Base-by-base conservation (phyloP, 2,888 invertebrate genomes). In the Sipha maydis region DNA sequence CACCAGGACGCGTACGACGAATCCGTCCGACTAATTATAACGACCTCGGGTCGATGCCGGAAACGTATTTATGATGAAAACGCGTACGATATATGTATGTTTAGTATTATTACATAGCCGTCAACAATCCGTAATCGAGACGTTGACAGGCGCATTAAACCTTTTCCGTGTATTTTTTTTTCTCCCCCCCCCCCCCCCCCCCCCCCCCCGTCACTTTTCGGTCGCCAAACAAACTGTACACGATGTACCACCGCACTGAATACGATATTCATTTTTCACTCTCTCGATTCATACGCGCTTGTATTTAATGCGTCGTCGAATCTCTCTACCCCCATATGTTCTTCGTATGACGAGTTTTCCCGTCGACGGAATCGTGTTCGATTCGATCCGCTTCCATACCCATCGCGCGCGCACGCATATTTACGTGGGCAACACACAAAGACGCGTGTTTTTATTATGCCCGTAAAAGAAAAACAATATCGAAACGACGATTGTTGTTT, bases 11-110 rank as follows among this genome's bases (percentile, higher is more conserved):
- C 38, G 48, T 1, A 11, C 11, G 48, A 21, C 28, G 41, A 48
- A 80, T 80, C 41, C 21, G 69, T 71, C 14, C 48, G 71, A 71
- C 71, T 69, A 83, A 83, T 83, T 83, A 69, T 83, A 83, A 31
- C 56, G 17, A 71, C 28, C 48, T 77, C 77, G 48, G 25, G 31
- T 41, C 31, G 38, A 38, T 75, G 54, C 78, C 78, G 78, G 54
- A 78, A 78, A 78, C 78, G 38, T 21, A 67, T 14, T 80, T 25
- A 38, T 11, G n/a, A 48, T 14, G 48, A 61, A 80, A 34, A 80
- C 79, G 34, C 19, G 25, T 48, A 28, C 8, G 48, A 48, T 14
- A 8, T 61, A 61, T 4, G 8, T 25, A 25, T 11, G 41, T 41
- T 41, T 5, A 3, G 34, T 41, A 8, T 48, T 9, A 25, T 25